phyloP scores from a whole-genome alignment of 2,888 invertebrate genomes.

The Trichogramma dendrolimi region DNA sequence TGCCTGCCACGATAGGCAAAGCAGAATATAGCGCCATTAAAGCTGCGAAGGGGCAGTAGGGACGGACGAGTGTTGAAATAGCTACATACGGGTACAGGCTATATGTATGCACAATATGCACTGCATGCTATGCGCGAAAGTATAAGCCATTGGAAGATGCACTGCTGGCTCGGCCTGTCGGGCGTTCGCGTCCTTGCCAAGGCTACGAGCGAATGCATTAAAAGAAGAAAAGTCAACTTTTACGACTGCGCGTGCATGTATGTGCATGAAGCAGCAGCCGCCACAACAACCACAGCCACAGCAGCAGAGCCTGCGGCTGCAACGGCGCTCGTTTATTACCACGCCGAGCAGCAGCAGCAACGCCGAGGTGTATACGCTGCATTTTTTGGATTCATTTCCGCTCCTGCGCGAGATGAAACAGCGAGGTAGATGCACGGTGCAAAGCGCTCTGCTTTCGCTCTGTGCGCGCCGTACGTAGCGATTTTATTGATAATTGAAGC shows the following conservation, averaged over 20 bases:
- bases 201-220: conserved; percentile 10
- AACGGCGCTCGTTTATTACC: conserved; percentile 19
- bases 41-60: no score
- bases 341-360: conserved; percentile 6
- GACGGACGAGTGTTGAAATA: no score
- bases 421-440: not conserved
- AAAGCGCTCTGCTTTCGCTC: not conserved
- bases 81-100: no score
- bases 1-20: no score
- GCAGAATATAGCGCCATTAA: no score
- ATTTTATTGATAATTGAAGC: conserved; percentile 26
- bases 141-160: no score
- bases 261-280: not conserved
- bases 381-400: conserved; percentile 25
- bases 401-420: not conserved
- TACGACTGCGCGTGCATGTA: conserved; percentile 4
- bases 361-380: not conserved
- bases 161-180: no score
- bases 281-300: not conserved
- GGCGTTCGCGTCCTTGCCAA: conserved; percentile 19
- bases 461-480: not conserved
- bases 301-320: not conserved
- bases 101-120: no score
- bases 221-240: conserved; percentile 14
- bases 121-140: no score